Evolutionary conservation across 92 coral and sea anemone species (phyloP), one percentile per base, ranked within the genome.

Genomic region (Porites rus): DNA sequence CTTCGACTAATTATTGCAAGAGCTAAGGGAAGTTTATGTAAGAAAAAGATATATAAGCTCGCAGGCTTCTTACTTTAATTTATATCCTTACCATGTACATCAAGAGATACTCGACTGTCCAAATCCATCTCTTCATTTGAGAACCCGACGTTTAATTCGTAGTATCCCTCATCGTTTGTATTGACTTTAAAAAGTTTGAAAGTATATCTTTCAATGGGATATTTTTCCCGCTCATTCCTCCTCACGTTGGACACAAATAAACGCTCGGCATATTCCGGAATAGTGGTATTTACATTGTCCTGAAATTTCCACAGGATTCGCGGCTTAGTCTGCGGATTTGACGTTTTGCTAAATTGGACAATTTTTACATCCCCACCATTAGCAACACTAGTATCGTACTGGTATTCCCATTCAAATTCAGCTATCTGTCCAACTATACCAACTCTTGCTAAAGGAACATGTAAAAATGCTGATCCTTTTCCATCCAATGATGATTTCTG

Each of bases 351-450:
- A 53, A 64, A 69, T 74, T 68, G 60, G 63, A 81, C 52, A 19
- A 22, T 22, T 31, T 81, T 54, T 51, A 51, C 4, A 4, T 25
- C 21, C 16, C 69, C n/a, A 10, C 31, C 51, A 11, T 80, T 76
- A 8, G 50, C 54, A 22, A 51, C 54, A 66, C 56, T 52, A 8
- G 69, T 31, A 66, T 20, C 67, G 19, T 68, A 81, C 52, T 24
- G 68, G 19, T 68, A 81, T 68, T 51, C 61, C 85, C 85, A 81
- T n/a, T 52, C 54, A 20, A 81, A 69, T n/a, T 7, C 65, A 38
- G 66, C n/a, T 25, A 19, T 24, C 8, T 69, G 52, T 52, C 85
- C 76, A 20, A 21, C 72, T 51, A 31, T 18, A 24, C 20, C 65
- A 14, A 7, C 24, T 22, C 43, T 81, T 51, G 22, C 17, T 81